Conservation (phyloP, 2,113 vertebrate genomes). For the Melospiza melodia region DNA sequence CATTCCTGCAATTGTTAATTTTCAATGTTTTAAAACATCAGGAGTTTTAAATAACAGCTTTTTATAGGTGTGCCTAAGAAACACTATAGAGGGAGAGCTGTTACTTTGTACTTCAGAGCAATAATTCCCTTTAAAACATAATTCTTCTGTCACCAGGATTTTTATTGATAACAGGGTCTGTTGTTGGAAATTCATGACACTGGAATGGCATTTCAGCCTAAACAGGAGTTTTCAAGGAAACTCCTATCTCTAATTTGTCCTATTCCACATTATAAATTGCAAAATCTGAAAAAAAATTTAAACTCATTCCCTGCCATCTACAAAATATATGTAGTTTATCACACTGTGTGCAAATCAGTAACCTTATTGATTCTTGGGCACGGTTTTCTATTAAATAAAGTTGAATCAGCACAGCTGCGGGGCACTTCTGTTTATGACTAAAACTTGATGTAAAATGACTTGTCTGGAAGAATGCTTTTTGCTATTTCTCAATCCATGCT, state of each 20-base stretch:
- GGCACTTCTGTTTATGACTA: slow-evolving; percentile 24
- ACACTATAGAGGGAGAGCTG: not conserved
- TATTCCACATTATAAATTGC: not conserved
- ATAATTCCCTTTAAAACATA: not conserved
- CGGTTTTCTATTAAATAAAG: slow-evolving; percentile 9
- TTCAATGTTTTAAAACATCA: not conserved
- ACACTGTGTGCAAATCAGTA: slow-evolving; percentile 10
- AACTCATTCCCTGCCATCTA: not conserved
- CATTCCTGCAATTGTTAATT: not conserved
- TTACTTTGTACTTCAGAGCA: not conserved
- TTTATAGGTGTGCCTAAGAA: not conserved
- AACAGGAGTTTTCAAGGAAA: not conserved
- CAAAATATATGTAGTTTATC: not conserved
- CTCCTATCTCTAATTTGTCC: not conserved
- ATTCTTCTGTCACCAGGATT: not conserved
- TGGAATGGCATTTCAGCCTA: not conserved
- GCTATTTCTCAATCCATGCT: slow-evolving; percentile 18
- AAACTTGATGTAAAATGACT: slow-evolving; percentile 53
- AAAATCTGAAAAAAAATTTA: not conserved
- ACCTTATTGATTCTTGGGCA: slow-evolving; percentile 28
- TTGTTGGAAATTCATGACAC: not conserved
- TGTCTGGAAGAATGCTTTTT: slow-evolving; percentile 32
- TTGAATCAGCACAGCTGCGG: not conserved
- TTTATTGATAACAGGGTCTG: not conserved
- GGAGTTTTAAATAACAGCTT: not conserved